Conservation (phyloP, 2,888 invertebrate genomes). For the Seira ritae region DNA sequence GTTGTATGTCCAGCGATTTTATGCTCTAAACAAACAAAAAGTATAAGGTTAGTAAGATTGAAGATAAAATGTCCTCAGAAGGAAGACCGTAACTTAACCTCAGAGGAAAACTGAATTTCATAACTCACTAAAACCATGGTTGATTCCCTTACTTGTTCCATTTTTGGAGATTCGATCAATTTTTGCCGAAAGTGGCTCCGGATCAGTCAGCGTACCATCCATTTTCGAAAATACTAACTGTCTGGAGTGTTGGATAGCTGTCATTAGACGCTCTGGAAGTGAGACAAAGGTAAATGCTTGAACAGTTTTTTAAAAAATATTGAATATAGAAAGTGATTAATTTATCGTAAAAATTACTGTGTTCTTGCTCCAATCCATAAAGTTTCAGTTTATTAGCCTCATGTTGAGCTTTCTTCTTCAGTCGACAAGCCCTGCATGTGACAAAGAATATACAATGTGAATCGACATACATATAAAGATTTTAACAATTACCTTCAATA, state of each 20-base stretch:
- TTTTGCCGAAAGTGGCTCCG: slow-evolving; percentile 82
- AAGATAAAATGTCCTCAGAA: background rate
- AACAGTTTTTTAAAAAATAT: too few relatives aligned
- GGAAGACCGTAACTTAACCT: slow-evolving; percentile 26
- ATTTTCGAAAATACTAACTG: slow-evolving; percentile 83
- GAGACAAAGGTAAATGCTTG: too few relatives aligned
- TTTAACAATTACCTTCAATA: too few relatives aligned
- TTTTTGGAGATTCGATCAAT: slow-evolving; percentile 83
- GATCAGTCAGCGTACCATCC: slow-evolving; percentile 79
- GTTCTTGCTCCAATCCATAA: slow-evolving; percentile 94
- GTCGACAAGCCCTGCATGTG: slow-evolving; percentile 87
- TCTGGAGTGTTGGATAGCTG: slow-evolving; percentile 86
- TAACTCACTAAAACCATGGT: slow-evolving; percentile 54
- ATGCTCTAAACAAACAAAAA: slow-evolving; percentile 80
- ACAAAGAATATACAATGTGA: slow-evolving; percentile 47
- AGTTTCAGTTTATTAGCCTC: slow-evolving; percentile 98
- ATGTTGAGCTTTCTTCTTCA: slow-evolving; percentile 99
- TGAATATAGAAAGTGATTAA: background rate
- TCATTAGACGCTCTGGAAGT: slow-evolving; percentile 85
- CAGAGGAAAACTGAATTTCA: slow-evolving; percentile 43
- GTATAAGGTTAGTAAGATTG: slow-evolving; percentile 49
- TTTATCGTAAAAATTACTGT: slow-evolving; percentile 82
- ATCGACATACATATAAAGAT: background rate
- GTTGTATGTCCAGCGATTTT: slow-evolving; percentile 94
- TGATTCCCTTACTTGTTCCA: slow-evolving; percentile 82